Percentiles rank a stretch among this genome's conserved stretches.
Conservation (phyloP, 2,113 vertebrate genomes). For the Campylomormyrus numenius region DNA sequence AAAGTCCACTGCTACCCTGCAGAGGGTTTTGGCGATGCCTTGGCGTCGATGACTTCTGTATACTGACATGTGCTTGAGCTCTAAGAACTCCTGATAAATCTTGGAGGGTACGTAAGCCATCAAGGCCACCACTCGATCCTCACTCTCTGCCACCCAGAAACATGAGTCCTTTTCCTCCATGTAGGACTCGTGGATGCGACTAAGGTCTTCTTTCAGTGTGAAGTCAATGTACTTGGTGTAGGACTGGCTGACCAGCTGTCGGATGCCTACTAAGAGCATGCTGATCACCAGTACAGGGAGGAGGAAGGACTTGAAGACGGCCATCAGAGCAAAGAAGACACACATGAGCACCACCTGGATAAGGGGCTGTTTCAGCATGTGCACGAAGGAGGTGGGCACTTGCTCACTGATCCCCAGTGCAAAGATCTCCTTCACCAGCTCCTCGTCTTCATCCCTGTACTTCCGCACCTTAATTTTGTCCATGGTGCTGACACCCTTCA, state of each 20-base stretch:
- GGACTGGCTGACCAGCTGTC: slow-evolving; percentile 45
- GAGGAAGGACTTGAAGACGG: slow-evolving; percentile 58
- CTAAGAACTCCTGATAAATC: slow-evolving; percentile 29
- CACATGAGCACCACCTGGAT: slow-evolving; percentile 56
- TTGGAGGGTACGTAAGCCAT: slow-evolving; percentile 49
- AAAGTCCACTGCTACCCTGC: slow-evolving; percentile 51
- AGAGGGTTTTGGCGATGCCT: slow-evolving; percentile 61
- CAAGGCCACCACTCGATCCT: slow-evolving; percentile 53
- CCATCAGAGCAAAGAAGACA: slow-evolving; percentile 53
- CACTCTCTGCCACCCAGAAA: slow-evolving; percentile 66
- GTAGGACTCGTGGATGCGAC: slow-evolving; percentile 45
- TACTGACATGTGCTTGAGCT: slow-evolving; percentile 62
- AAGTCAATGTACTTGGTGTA: slow-evolving; percentile 54
- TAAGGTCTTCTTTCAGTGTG: slow-evolving; percentile 45
- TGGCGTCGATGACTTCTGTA: slow-evolving; percentile 46
- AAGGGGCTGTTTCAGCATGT: slow-evolving; percentile 57
- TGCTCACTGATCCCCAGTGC: slow-evolving; percentile 63
- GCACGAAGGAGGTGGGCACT: slow-evolving; percentile 53
- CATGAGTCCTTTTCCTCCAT: slow-evolving; percentile 46
- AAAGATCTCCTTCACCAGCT: slow-evolving; percentile 58
- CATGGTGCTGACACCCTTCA: slow-evolving; percentile 42
- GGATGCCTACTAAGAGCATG: slow-evolving; percentile 52
- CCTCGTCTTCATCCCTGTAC: slow-evolving; percentile 48
- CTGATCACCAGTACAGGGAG: slow-evolving; percentile 56
- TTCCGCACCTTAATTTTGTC: slow-evolving; percentile 53